A percentile compares a stretch with the other conserved stretches of the same genome.
Conservation (phyloP, 1,140 invertebrate genomes). For the Artemia franciscana region DNA sequence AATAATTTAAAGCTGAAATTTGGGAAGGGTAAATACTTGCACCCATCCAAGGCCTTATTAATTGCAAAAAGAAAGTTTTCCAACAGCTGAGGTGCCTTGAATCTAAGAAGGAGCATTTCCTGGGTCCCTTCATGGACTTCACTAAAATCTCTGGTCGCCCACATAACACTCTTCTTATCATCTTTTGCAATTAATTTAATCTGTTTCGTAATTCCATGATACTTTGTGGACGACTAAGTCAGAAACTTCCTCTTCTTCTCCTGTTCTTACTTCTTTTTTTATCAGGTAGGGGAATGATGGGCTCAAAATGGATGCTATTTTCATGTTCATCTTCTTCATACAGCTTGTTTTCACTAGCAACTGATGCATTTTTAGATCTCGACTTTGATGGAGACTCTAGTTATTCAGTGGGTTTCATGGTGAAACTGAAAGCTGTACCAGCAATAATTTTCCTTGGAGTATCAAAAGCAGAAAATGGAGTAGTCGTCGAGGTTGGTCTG, state of each 20-base stretch:
- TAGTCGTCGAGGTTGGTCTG: background rate
- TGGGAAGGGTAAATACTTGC: no score
- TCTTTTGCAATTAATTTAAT: conserved; percentile 43
- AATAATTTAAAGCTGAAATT: no score
- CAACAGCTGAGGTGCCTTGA: conserved; percentile 51
- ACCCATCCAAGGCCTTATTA: conserved; percentile 23
- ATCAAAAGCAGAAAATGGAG: no score
- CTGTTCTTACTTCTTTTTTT: conserved; percentile 63
- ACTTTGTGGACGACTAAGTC: no score
- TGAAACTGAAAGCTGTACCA: no score
- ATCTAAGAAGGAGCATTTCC: conserved; percentile 51
- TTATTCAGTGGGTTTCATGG: no score
- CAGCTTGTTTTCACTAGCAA: conserved; percentile 25
- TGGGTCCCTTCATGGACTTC: conserved; percentile 40
- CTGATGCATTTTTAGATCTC: conserved; percentile 4
- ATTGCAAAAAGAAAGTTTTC: conserved; percentile 42
- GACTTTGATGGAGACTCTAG: background rate
- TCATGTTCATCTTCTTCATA: conserved; percentile 33
- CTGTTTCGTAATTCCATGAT: no score
- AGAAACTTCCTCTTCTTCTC: conserved; percentile 65
- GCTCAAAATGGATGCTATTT: no score
- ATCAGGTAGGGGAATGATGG: no score
- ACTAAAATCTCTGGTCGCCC: conserved; percentile 59
- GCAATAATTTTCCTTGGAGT: no score
- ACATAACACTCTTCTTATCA: conserved; percentile 48